phyloP scores from a whole-genome alignment of 2,113 vertebrate genomes.

The Indicator indicator region DNA sequence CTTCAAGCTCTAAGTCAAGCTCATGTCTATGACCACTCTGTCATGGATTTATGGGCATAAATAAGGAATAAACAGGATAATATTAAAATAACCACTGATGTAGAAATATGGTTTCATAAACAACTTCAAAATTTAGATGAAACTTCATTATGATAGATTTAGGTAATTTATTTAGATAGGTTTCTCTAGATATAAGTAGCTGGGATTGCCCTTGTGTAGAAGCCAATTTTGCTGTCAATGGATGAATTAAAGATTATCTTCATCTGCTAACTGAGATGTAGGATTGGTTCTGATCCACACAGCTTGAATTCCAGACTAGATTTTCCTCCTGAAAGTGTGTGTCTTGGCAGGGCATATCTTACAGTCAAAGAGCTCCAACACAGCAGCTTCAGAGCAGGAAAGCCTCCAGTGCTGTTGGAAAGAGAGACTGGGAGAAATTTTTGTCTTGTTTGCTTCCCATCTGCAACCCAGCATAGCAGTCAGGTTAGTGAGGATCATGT shows the following conservation, averaged over 20 bases:
- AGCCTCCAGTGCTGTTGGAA: neutral
- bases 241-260: neutral
- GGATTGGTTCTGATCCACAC: neutral
- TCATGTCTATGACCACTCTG: neutral
- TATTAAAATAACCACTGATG: neutral
- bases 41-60: neutral
- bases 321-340: neutral
- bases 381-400: neutral
- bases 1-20: neutral
- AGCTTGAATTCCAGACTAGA: neutral
- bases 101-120: neutral
- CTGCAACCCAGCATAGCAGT: neutral
- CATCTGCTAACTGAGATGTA: neutral
- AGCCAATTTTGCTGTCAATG: neutral
- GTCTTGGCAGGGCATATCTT: neutral
- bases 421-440: neutral
- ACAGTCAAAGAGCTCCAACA: neutral
- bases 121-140: neutral
- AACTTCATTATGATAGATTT: neutral
- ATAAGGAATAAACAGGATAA: neutral
- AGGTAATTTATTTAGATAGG: neutral
- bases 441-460: neutral
- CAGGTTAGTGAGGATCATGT: neutral
- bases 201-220: neutral
- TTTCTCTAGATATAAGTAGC: neutral